Conservation (phyloP, 2,113 vertebrate genomes). For the Gymnocephalus cernua region DNA sequence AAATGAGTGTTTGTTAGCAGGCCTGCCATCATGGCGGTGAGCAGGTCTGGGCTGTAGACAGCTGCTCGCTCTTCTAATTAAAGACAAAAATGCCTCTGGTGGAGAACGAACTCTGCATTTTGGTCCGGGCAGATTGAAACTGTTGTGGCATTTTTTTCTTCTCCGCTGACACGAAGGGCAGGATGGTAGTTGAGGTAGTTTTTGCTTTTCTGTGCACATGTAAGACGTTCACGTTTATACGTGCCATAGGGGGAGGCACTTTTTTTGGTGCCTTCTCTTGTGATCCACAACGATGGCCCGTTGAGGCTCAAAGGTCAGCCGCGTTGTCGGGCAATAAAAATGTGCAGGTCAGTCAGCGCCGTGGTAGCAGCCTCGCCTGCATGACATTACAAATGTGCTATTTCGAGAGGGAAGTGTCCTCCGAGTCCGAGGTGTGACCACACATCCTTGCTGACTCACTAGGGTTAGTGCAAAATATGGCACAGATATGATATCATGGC, state of each 20-base stretch:
- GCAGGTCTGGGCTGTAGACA: constrained; percentile 72
- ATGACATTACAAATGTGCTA: constrained; percentile 80
- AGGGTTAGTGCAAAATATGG: constrained; percentile 63
- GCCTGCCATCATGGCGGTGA: constrained; percentile 41
- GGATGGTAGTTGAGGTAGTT: constrained; percentile 21
- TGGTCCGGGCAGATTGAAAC: constrained; percentile 60
- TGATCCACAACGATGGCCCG: constrained; percentile 49
- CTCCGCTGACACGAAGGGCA: constrained; percentile 50
- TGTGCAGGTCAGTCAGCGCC: constrained; percentile 69
- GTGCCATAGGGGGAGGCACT: background rate
- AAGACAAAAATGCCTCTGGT: constrained; percentile 73
- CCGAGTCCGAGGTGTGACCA: constrained; percentile 79
- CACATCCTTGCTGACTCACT: constrained; percentile 75
- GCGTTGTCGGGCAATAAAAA: constrained; percentile 75
- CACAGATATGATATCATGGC: constrained; percentile 72
- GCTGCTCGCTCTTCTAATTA: constrained; percentile 80
- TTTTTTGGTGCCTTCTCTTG: constrained; percentile 28
- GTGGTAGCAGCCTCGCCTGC: constrained; percentile 49
- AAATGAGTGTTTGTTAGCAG: constrained; percentile 41
- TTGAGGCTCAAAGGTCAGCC: constrained; percentile 78
- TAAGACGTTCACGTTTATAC: constrained; percentile 30
- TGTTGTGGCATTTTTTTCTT: constrained; percentile 58
- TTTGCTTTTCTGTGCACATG: constrained; percentile 10
- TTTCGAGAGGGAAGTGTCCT: constrained; percentile 74
- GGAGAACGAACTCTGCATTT: constrained; percentile 72